These are phyloP conservation scores for Onychomys arenicola DNA, from an alignment of 2,797 vertebrate species.

Conservation along the genomic window DNA sequence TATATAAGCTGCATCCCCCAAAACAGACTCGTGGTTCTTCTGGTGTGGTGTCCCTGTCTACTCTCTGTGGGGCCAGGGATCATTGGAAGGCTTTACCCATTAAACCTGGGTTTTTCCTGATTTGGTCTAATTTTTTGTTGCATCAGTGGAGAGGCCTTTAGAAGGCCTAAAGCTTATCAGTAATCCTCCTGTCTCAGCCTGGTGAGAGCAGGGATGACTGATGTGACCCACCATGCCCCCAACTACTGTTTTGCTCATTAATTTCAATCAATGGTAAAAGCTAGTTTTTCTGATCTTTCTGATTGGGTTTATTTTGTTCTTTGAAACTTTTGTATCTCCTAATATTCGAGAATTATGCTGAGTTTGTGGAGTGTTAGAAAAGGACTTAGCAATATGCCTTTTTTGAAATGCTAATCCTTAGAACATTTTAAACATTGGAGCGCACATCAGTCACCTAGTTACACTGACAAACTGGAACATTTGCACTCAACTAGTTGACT, in stretches of 20 bases:
- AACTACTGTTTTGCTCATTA: conserved; percentile 44
- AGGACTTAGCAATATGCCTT: conserved; percentile 59
- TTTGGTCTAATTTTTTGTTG: too few relatives aligned
- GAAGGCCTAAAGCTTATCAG: too few relatives aligned
- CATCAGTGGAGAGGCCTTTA: too few relatives aligned
- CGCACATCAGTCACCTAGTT: conserved; percentile 68
- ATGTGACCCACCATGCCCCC: not conserved
- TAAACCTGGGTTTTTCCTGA: too few relatives aligned
- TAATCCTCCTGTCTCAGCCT: not conserved
- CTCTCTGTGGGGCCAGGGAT: too few relatives aligned
- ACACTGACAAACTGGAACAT: conserved; percentile 73
- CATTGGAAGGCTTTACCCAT: too few relatives aligned
- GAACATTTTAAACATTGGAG: conserved; percentile 65
- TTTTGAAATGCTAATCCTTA: conserved; percentile 74
- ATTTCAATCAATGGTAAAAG: conserved; percentile 35
- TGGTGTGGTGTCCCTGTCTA: too few relatives aligned
- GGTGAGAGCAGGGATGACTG: not conserved
- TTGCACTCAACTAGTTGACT: conserved; percentile 71
- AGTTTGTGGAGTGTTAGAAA: conserved; percentile 54
- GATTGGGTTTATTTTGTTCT: conserved; percentile 56
- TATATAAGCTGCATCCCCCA: too few relatives aligned
- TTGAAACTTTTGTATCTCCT: conserved; percentile 57
- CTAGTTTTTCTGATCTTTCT: conserved; percentile 67
- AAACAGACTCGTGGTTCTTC: too few relatives aligned
- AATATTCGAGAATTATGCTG: conserved; percentile 68